Evolutionary conservation across 1,140 invertebrate genomes (phyloP).

Genomic region (Trachymyrmex septentrionalis): DNA sequence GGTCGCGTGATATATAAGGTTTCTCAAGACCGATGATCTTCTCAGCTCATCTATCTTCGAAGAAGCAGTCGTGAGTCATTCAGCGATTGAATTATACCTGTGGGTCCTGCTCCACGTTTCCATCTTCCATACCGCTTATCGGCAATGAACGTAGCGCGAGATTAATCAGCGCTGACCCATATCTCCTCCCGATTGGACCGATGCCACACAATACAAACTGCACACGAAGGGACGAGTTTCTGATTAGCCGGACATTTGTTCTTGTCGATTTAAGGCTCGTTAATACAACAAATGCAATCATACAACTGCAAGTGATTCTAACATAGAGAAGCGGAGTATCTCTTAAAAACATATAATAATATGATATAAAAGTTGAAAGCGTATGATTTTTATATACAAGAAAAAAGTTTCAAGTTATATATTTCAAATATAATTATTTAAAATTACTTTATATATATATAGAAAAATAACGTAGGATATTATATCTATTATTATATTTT

Average conservation of each 20-base stretch:
- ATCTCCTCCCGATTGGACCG: slow-evolving; percentile 58
- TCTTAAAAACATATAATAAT: background rate
- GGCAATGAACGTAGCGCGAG: slow-evolving; percentile 25
- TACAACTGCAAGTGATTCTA: background rate
- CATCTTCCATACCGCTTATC: slow-evolving; percentile 46
- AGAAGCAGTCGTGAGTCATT: slow-evolving; percentile 40
- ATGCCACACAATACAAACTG: slow-evolving; percentile 40
- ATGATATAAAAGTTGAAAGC: background rate
- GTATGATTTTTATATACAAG: background rate
- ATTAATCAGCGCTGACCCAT: slow-evolving; percentile 63
- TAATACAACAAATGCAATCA: background rate
- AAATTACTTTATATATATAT: background rate
- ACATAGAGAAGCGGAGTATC: background rate
- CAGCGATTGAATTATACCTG: slow-evolving; percentile 49
- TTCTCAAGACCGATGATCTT: slow-evolving; percentile 15
- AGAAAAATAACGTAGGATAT: slow-evolving; percentile 4
- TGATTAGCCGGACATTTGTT: slow-evolving; percentile 44
- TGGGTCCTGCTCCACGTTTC: slow-evolving; percentile 11
- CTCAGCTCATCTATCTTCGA: slow-evolving; percentile 36
- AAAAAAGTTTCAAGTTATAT: background rate
- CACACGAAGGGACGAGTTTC: slow-evolving; percentile 23
- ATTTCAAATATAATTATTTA: background rate
- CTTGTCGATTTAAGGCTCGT: slow-evolving; percentile 1
- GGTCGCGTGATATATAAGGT: background rate
- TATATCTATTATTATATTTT: too few species aligned